Percentiles rank a stretch among this genome's conserved stretches.
phyloP scores from a whole-genome alignment of 2,797 vertebrate species.

The Hyperoplus lanceolatus region DNA sequence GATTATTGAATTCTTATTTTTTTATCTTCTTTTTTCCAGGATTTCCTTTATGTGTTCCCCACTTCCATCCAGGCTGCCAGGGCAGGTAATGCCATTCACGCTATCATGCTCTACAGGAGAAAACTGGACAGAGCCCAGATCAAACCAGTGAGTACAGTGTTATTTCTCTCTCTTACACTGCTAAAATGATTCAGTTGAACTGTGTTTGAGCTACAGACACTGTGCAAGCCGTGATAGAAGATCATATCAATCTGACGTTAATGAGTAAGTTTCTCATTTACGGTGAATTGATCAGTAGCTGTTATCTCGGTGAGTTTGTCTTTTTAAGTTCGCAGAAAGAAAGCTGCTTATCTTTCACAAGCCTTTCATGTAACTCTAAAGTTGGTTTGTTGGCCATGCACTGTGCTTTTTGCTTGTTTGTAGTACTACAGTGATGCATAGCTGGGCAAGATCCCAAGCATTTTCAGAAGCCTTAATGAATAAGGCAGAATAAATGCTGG shows the following conservation, averaged over 20 bases:
- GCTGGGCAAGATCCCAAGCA: neutral
- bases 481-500: constrained; percentile 15
- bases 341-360: constrained; percentile 33
- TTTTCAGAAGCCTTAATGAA: constrained; percentile 26
- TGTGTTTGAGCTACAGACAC: neutral
- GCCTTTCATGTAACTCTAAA: constrained; percentile 30
- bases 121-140: constrained; percentile 96
- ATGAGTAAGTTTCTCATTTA: constrained; percentile 44
- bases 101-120: constrained; percentile 93
- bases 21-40: constrained; percentile 78
- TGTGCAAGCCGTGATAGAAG: neutral
- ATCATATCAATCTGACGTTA: neutral
- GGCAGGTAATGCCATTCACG: constrained; percentile 93
- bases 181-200: neutral
- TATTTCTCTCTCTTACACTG: neutral
- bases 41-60: constrained; percentile 91
- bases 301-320: constrained; percentile 34
- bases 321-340: constrained; percentile 40
- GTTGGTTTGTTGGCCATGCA: constrained; percentile 18
- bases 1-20: neutral
- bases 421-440: constrained; percentile 7
- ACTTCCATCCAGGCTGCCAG: constrained; percentile 93
- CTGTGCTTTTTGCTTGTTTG: constrained; percentile 45
- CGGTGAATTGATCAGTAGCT: constrained; percentile 14
- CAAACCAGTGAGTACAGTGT: constrained; percentile 89